A percentile compares a stretch with the other conserved stretches of the same genome.
phyloP scores from a whole-genome alignment of 2,113 vertebrate species.

The Myotis brandtii region DNA sequence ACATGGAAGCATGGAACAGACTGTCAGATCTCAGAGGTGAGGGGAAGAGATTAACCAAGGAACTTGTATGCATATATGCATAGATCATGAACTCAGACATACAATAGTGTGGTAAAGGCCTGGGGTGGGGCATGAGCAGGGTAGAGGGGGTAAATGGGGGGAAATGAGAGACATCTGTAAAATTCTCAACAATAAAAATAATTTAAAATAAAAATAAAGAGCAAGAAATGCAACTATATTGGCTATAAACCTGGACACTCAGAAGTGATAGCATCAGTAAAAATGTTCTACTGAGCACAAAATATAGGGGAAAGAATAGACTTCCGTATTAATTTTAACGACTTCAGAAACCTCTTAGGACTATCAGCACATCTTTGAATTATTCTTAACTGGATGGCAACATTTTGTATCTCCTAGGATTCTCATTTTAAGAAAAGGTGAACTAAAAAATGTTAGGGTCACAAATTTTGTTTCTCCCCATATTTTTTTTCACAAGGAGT shows the following conservation, averaged over 20 bases:
- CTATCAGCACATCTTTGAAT: not conserved
- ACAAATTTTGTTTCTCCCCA: not conserved
- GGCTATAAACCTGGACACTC: not conserved
- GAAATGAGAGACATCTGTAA: no score
- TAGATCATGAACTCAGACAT: no score
- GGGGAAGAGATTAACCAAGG: no score
- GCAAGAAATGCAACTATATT: not conserved
- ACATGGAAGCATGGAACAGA: no score
- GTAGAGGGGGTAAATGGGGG: no score
- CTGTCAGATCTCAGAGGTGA: no score
- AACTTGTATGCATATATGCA: no score
- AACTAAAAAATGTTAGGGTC: not conserved
- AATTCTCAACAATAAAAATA: no score
- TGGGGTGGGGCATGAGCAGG: no score
- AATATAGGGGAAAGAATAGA: not conserved
- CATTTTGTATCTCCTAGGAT: not conserved
- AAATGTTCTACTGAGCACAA: not conserved
- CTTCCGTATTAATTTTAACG: conserved; percentile 29
- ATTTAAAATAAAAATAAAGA: no score
- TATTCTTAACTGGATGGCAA: not conserved
- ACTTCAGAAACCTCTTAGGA: not conserved
- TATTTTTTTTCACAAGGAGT: not conserved
- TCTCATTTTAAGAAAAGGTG: conserved; percentile 3
- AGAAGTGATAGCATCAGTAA: not conserved
- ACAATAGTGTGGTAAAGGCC: no score